Conservation (phyloP, 2,113 vertebrate species). For the Cryptomyrus ogoouensis region DNA sequence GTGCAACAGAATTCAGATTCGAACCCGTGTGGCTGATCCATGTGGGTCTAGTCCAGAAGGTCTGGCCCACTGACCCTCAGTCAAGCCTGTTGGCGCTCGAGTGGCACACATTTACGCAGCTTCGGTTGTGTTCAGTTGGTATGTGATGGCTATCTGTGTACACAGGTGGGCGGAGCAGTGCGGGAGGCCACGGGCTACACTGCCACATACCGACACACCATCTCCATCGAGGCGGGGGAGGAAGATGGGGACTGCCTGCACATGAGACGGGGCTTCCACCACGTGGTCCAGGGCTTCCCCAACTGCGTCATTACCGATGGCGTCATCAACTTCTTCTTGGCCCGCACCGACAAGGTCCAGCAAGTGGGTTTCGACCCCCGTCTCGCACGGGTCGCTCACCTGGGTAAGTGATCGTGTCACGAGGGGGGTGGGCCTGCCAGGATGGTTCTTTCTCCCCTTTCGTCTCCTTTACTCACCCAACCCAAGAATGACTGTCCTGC, state of each 20-base stretch:
- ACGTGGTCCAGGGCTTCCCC: constrained; percentile 71
- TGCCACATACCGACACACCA: constrained; percentile 71
- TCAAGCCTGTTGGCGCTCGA: not conserved
- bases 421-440: not conserved
- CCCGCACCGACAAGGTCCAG: constrained; percentile 69
- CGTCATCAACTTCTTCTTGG: constrained; percentile 88
- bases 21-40: not conserved
- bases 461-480: not conserved
- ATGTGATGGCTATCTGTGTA: not conserved
- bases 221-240: constrained; percentile 68
- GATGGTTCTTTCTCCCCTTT: not conserved
- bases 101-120: not conserved
- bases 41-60: not conserved
- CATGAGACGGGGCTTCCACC: constrained; percentile 65
- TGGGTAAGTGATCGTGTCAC: constrained; percentile 62
- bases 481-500: not conserved
- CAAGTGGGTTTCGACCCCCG: constrained; percentile 80
- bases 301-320: constrained; percentile 80
- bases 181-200: constrained; percentile 75
- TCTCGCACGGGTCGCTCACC: constrained; percentile 64
- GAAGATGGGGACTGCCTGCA: constrained; percentile 74
- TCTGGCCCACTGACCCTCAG: not conserved
- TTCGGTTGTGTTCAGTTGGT: not conserved
- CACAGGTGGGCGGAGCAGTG: constrained; percentile 81
- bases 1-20: not conserved